Evolutionary conservation across 2,113 vertebrate species (phyloP).

Genomic region (Peromyscus polionotus): DNA sequence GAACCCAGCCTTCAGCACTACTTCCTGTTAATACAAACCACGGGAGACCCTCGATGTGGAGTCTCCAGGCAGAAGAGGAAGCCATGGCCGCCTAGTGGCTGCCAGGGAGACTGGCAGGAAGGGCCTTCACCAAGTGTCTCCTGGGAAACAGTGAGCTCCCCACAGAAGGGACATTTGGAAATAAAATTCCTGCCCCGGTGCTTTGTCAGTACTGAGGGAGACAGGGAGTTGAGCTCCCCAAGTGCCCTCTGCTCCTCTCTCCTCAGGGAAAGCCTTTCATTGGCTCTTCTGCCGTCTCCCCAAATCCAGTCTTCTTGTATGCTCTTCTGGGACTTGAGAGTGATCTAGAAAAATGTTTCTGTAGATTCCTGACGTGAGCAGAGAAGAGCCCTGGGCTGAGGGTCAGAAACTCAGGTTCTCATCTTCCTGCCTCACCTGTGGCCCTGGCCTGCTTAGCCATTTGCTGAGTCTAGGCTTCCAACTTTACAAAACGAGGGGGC

Average conservation of each 20-base stretch:
- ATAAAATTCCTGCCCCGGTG: conserved; percentile 54
- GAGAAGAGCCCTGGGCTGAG: not conserved
- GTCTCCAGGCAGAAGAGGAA: conserved; percentile 77
- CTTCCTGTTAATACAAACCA: conserved; percentile 63
- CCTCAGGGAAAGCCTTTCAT: conserved; percentile 26
- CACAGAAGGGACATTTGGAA: conserved; percentile 71
- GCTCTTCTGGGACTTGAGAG: not conserved
- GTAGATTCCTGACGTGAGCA: not conserved
- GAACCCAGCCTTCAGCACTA: not conserved
- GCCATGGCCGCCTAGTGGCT: conserved; percentile 82
- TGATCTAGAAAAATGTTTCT: not conserved
- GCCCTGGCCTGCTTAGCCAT: not conserved
- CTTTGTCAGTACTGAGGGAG: not conserved
- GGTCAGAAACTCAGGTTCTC: not conserved
- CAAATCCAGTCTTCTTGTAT: not conserved
- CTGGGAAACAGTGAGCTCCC: conserved; percentile 72
- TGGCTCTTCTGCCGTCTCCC: not conserved
- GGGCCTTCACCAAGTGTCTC: conserved; percentile 69
- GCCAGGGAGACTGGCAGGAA: conserved; percentile 76
- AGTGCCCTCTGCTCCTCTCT: conserved; percentile 27
- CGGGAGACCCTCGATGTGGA: conserved; percentile 22
- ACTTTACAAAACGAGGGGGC: conserved; percentile 5
- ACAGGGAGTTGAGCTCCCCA: not conserved
- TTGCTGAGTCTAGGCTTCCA: not conserved
- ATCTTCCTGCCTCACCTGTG: not conserved